Base-by-base conservation (phyloP, 2,113 vertebrate species). In the Grus americana region DNA sequence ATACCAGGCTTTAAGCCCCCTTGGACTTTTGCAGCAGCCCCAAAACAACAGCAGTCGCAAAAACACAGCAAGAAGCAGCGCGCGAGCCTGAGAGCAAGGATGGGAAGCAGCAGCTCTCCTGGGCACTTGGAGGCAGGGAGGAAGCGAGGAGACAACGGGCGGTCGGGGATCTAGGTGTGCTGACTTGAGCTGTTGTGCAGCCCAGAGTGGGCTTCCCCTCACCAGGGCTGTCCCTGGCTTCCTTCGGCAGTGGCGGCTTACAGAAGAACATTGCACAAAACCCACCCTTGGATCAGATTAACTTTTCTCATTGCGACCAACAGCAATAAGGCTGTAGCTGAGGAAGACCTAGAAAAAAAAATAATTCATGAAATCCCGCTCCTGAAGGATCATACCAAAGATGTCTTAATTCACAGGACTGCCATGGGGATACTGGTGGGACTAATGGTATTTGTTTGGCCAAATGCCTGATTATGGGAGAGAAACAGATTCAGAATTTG, bases 331-430 rank as follows among this genome's bases (percentile, higher is more conserved):
- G 7, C 11, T 9, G 1, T 59, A 72, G 40, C 30, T 46, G 46
- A 66, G 57, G 27, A 75, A 82, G 16, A 44, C 49, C 40, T 73
- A 66, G 65, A 4, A 29, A 52, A 55, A 55, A 65, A 54, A 44
- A 10, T 5, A 68, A 16, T n/a, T 55, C 1, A 27, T 55, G 49
- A 80, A 8, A 63, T 76, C 38, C 20, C 0, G 0, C 27, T 73
- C 20, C 58, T 65, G 34, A 47, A 57, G 23, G 23, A 44, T 46
- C 27, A 7, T 52, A 87, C 21, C 10, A 85, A 62, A 71, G 21
- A 8, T 44, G 2, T 27, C 49, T 47, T 57, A 22, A 52, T 30
- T 87, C 1, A 0, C 2, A 2, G 20, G 29, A 67, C 38, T 49
- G 29, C 20, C 14, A 7, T 8, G 7, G 50, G 29, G 38, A 40